These are phyloP conservation scores for Cyclophora albipunctata DNA, from an alignment of 2,888 invertebrate species.

Conservation along the genomic window DNA sequence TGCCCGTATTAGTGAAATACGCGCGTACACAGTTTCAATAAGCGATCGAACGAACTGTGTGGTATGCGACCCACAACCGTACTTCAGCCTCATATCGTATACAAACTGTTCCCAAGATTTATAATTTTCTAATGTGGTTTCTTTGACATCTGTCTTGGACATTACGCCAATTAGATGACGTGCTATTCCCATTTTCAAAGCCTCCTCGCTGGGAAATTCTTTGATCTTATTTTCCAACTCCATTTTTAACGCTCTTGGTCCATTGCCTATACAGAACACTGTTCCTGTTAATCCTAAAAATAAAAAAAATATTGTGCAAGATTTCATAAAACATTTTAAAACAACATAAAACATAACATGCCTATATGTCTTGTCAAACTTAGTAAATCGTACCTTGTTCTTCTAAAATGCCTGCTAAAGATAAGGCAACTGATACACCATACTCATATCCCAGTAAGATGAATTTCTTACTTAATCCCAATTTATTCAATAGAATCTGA, in stretches of 20 bases:
- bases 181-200: constrained; percentile 35
- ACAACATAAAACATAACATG: no score
- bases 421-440: constrained; percentile 40
- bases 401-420: constrained; percentile 45
- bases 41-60: constrained; percentile 38
- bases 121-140: constrained; percentile 9
- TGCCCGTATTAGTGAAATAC: constrained; percentile 21
- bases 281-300: no score
- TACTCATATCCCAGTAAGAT: constrained; percentile 45
- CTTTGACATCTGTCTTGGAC: constrained; percentile 11
- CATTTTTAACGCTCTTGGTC: constrained; percentile 31
- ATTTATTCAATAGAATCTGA: constrained; percentile 34
- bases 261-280: constrained; percentile 42
- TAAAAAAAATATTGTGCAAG: no score
- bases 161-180: constrained; percentile 41
- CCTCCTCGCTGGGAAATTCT: constrained; percentile 24
- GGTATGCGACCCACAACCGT: constrained; percentile 38
- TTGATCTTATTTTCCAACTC: constrained; percentile 28
- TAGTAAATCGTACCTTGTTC: constrained; percentile 27
- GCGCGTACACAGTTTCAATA: constrained; percentile 33
- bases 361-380: no score
- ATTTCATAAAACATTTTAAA: no score
- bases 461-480: constrained; percentile 26
- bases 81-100: constrained; percentile 29
- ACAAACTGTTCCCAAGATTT: constrained; percentile 24